phyloP scores from a whole-genome alignment of 2,113 vertebrate species.

The Eira barbara region DNA sequence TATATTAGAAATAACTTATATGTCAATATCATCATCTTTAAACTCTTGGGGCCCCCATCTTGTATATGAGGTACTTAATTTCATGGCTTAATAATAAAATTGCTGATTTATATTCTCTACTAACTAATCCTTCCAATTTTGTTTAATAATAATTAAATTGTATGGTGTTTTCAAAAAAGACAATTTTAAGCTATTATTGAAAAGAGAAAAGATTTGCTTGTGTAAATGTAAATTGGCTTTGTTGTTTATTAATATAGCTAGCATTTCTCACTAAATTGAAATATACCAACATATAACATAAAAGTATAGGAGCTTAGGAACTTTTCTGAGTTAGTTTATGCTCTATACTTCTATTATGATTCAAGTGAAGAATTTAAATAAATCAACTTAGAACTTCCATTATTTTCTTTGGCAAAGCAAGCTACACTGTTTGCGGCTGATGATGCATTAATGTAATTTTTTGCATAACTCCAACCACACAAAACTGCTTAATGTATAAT shows the following conservation, averaged over 20 bases:
- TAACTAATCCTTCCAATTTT: constrained; percentile 74
- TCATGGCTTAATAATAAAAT: constrained; percentile 81
- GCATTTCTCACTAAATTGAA: constrained; percentile 46
- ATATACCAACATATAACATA: constrained; percentile 22
- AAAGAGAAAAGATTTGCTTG: constrained; percentile 53
- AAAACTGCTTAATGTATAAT: neutral
- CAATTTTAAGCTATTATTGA: constrained; percentile 49
- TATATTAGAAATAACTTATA: constrained; percentile 44
- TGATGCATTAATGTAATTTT: neutral
- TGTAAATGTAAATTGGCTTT: constrained; percentile 48
- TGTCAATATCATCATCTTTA: constrained; percentile 55
- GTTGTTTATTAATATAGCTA: constrained; percentile 55
- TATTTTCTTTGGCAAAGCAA: constrained; percentile 6
- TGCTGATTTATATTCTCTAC: constrained; percentile 74
- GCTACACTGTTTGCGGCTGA: neutral
- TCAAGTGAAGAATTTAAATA: constrained; percentile 52
- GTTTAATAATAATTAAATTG: constrained; percentile 71
- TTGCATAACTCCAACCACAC: neutral
- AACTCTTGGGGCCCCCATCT: constrained; percentile 32
- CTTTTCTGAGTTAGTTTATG: constrained; percentile 36
- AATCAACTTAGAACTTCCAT: neutral
- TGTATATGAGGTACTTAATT: constrained; percentile 73
- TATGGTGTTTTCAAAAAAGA: constrained; percentile 67
- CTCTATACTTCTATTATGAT: neutral
- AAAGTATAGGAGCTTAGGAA: constrained; percentile 11